These are phyloP conservation scores for Siniperca obscura DNA, from an alignment of 2,797 vertebrate species.

Conservation along the genomic window DNA sequence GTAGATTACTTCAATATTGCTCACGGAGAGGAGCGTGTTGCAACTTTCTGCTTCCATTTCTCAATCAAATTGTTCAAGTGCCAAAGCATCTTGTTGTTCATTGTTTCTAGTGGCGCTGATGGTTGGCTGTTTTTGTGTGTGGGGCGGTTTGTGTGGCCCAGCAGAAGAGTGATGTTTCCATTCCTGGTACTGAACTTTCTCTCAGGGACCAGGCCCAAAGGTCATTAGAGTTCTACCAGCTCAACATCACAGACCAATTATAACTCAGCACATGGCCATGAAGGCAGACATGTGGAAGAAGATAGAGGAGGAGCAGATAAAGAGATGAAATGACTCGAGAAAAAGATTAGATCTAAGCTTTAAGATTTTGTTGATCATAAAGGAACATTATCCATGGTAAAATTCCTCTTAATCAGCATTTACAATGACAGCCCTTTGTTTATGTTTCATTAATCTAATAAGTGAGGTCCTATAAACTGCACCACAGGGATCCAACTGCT, in stretches of 20 bases:
- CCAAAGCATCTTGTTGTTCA: not conserved
- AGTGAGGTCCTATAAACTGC: slow-evolving; percentile 53
- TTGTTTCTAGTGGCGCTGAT: slow-evolving; percentile 11
- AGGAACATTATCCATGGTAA: not conserved
- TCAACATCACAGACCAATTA: slow-evolving; percentile 60
- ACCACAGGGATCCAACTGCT: slow-evolving; percentile 56
- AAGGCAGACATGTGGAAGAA: slow-evolving; percentile 31
- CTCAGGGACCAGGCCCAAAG: slow-evolving; percentile 55
- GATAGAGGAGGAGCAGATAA: slow-evolving; percentile 20
- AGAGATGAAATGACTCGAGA: not conserved
- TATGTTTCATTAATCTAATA: slow-evolving; percentile 67
- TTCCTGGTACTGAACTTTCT: slow-evolving; percentile 67
- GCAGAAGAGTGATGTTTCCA: slow-evolving; percentile 69
- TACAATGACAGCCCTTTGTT: slow-evolving; percentile 44
- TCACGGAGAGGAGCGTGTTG: slow-evolving; percentile 25
- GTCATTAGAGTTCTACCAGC: slow-evolving; percentile 57
- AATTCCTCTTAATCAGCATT: slow-evolving; percentile 22
- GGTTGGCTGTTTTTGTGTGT: slow-evolving; percentile 14
- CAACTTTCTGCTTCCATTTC: slow-evolving; percentile 41
- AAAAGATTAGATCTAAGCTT: slow-evolving; percentile 15
- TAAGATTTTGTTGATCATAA: slow-evolving; percentile 30
- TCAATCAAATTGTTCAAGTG: slow-evolving; percentile 27
- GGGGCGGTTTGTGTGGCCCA: slow-evolving; percentile 48
- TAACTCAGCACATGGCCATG: slow-evolving; percentile 40
- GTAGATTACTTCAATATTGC: slow-evolving; percentile 39